Base-by-base conservation (phyloP, 2,888 invertebrate genomes). In the Nemotelus pantherinus region DNA sequence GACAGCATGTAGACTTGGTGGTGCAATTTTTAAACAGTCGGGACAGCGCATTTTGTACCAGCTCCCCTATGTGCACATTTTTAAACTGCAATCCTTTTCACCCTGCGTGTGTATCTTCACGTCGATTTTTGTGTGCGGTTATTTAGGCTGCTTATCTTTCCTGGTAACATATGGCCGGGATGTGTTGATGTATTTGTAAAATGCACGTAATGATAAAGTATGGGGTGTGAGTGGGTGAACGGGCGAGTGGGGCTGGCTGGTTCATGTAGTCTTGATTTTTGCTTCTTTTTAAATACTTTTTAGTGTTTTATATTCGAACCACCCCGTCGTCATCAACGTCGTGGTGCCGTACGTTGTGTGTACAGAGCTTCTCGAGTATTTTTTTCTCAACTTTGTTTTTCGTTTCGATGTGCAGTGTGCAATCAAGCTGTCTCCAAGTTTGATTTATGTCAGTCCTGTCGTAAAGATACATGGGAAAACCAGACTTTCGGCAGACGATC, bases 401-500 rank as follows among this genome's bases (percentile, higher is more conserved):
- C 70, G 77, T 60, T 77, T 25, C 25, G 55, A 3, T 55, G 55
- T 48, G 41, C 57, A 47, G 44, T 45, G 77, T 77, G 82, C 82
- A 82, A 82, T 82, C 82, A 82, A 82, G 81, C 81, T 82, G 82
- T 83, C 82, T 81, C 82, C 81, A 81, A 81, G 81, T 81, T 82
- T 82, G 83, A 83, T 83, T 83, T 82, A 82, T 82, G 82, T 79
- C 82, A 82, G 82, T 82, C 81, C 81, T 81, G 79, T 77, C 79
- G 80, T 78, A 81, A 81, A 82, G 81, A 81, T 81, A 77, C 81
- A 79, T 78, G 79, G 76, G 78, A 79, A 74, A 60, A 48, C 63
- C 63, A 48, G 48, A 63, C 48, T 60, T 57, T 44, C 25, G 47
- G 9, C 45, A 6, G 2, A 50, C 41, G 74, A 25, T 74, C 63